These are phyloP conservation scores for Drosophila paranaensis DNA, from an alignment of 2,888 invertebrate species.

Conservation along the genomic window DNA sequence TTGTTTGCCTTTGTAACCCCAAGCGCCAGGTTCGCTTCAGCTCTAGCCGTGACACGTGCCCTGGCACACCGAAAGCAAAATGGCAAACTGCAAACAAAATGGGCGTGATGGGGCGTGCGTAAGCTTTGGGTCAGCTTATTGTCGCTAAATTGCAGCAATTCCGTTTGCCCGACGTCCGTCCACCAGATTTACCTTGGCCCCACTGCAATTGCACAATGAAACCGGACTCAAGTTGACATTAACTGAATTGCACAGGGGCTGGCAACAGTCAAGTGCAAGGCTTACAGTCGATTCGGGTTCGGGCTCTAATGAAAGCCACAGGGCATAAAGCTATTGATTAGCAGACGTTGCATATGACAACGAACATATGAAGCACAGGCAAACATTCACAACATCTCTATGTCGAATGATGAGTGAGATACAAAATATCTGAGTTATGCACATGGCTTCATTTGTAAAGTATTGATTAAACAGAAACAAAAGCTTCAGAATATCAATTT, in stretches of 20 bases:
- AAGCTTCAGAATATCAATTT: not conserved
- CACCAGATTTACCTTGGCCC: constrained; percentile 39
- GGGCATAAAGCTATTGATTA: not conserved
- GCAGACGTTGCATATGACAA: not conserved
- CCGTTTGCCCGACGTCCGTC: constrained; percentile 35
- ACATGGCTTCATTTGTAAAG: not conserved
- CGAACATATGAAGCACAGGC: not conserved
- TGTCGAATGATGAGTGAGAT: not conserved
- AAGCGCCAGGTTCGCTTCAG: not conserved
- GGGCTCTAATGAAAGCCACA: not conserved
- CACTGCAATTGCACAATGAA: constrained; percentile 45
- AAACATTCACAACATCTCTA: not conserved
- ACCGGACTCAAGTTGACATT: constrained; percentile 33
- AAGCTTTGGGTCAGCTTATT: constrained; percentile 70
- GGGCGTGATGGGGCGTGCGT: constrained; percentile 32
- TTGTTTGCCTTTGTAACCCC: not conserved
- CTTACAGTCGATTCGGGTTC: constrained; percentile 12
- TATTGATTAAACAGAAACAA: not conserved
- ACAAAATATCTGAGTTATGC: not conserved
- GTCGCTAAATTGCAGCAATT: constrained; percentile 73
- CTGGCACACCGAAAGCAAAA: constrained; percentile 34
- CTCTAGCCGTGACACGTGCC: constrained; percentile 29
- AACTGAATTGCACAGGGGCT: constrained; percentile 15
- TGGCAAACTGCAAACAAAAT: constrained; percentile 47
- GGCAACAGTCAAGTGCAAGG: constrained; percentile 26